Conservation (phyloP, 2,888 invertebrate genomes). For the Lepidocyrtoides sp. region DNA sequence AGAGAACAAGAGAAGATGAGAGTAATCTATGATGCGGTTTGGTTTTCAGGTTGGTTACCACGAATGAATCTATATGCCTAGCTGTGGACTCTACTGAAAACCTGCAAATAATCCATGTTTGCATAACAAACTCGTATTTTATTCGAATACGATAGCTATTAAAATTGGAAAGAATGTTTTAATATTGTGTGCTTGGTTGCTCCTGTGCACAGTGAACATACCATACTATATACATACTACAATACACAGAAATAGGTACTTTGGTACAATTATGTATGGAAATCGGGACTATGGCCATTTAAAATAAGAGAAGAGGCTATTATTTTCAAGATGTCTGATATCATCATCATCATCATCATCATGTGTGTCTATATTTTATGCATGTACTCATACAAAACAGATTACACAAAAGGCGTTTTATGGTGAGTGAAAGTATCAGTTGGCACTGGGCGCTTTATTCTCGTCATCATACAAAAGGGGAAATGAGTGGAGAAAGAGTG, state of each 20-base stretch:
- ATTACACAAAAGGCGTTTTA: not conserved
- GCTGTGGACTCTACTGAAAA: constrained; percentile 44
- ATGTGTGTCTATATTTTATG: not conserved
- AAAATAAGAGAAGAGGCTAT: constrained; percentile 15
- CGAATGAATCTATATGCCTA: constrained; percentile 69
- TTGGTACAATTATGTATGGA: too few relatives aligned
- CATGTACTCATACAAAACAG: not conserved
- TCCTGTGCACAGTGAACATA: too few relatives aligned
- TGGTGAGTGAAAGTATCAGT: not conserved
- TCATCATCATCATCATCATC: not conserved
- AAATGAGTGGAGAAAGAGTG: not conserved
- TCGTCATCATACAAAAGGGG: not conserved
- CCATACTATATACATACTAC: not conserved
- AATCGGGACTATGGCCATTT: too few relatives aligned
- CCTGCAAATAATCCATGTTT: constrained; percentile 66
- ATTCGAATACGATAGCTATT: constrained; percentile 72
- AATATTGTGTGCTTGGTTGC: too few relatives aligned
- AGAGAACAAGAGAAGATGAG: constrained; percentile 42
- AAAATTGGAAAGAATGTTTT: constrained; percentile 60
- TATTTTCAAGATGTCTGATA: constrained; percentile 70
- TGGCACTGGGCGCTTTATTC: constrained; percentile 11
- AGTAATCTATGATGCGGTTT: constrained; percentile 76
- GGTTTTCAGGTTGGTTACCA: constrained; percentile 79
- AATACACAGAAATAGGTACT: too few relatives aligned
- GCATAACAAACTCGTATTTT: constrained; percentile 72